Percentiles rank a stretch among this genome's conserved stretches.
Conservation (phyloP, 2,113 vertebrate species). For the Poeciliopsis prolifica region DNA sequence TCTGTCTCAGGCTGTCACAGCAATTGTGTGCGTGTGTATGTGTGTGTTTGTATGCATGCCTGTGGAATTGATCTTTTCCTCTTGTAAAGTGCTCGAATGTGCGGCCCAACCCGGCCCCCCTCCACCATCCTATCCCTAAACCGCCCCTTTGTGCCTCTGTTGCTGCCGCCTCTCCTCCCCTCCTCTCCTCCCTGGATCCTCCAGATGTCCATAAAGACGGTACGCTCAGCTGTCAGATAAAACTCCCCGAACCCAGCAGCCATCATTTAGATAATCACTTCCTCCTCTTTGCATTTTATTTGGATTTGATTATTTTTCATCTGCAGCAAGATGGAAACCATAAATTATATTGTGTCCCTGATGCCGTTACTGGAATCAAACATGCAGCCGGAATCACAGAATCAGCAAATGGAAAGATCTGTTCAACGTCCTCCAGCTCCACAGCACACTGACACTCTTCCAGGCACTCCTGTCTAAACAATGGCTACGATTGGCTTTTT, state of each 20-base stretch:
- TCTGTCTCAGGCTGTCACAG: constrained; percentile 87
- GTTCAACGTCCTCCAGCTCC: constrained; percentile 37
- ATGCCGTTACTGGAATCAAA: constrained; percentile 65
- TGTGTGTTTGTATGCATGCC: constrained; percentile 27
- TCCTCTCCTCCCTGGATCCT: constrained; percentile 76
- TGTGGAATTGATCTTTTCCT: constrained; percentile 94
- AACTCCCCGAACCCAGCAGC: constrained; percentile 73
- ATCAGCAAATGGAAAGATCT: constrained; percentile 60
- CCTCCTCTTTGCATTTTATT: constrained; percentile 78
- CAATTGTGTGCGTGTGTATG: constrained; percentile 37
- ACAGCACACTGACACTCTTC: neutral
- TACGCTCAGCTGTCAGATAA: constrained; percentile 77
- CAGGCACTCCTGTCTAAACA: neutral
- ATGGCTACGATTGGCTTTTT: neutral
- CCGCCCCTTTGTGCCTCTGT: constrained; percentile 81
- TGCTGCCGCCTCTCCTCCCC: constrained; percentile 83
- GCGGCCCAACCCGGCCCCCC: constrained; percentile 89
- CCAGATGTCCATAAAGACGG: constrained; percentile 76
- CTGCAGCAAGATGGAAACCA: constrained; percentile 71
- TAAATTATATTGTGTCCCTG: constrained; percentile 72
- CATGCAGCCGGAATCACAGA: constrained; percentile 49
- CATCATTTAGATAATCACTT: constrained; percentile 78
- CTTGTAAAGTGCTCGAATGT: constrained; percentile 93
- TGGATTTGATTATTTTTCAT: constrained; percentile 79
- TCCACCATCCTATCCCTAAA: constrained; percentile 88